Base-by-base conservation (phyloP, 2,888 invertebrate species). In the Pollenia amentaria region DNA sequence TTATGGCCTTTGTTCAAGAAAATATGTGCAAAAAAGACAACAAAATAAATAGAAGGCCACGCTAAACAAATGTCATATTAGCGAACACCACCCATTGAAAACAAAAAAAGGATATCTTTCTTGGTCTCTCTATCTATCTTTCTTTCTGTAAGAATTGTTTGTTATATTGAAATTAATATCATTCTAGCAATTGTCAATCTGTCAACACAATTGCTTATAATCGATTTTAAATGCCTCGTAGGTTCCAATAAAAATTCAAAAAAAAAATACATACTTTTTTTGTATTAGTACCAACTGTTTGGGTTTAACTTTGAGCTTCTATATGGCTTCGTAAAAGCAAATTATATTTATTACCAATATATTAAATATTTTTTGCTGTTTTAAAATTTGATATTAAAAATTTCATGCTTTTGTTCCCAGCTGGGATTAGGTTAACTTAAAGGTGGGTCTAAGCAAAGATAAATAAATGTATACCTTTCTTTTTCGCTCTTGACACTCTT, bases 171-270 rank as follows among this genome's bases (percentile, higher is more conserved):
- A 12, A 53, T 64, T 12, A n/a, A 73, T 72, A 18, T 44, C 51
- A 55, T 70, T 60, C 51, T 44, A 55, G 44, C 69, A 53, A 70
- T 72, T 51, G 76, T 64, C 62, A 75, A 60, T 21, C 48, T 84
- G 72, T 67, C 62, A 77, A 78, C 55, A 80, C 53, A 67, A 78
- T 84, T 70, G 72, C 89, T 89, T 90, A 87, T 91, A 92, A 92
- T 92, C 90, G 91, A 92, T 92, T 92, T 89, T 89, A 89, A 91
- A 92, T 92, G 92, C 92, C 90, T 91, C 84, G 91, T 90, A 89
- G 92, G 91, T 90, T 82, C 55, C 80, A 60, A 46, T 21, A 38
- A 72, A 16, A 18, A 42, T 11, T 3, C 7, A 46, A 73, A 2
- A 29, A 29, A 29, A 29, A 6, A 29, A 29, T 6, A 29, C 29